Evolutionary conservation across 2,797 vertebrate genomes (phyloP), one percentile per base, ranked within the genome.

Genomic region (Tauraco hartlaubi): DNA sequence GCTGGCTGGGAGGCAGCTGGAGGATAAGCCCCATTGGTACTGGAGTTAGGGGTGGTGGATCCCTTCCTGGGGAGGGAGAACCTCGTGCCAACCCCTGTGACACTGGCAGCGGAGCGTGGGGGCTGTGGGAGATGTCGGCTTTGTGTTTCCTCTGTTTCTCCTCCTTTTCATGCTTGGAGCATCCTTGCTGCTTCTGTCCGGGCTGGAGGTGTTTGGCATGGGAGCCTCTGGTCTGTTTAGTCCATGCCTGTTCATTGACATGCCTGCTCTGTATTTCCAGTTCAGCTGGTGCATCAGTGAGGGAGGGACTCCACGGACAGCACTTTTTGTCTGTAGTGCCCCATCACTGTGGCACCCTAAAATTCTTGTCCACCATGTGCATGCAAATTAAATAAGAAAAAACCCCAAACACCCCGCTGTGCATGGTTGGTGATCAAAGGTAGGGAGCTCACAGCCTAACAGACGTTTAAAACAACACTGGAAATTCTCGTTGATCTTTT

Each of bases 401-500:
- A 55, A 41, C 35, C 35, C 35, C 7, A 35, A 35, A 35, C 35
- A 19, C 6, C 18, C 26, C 33, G 26, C 41, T 56, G 44, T 35
- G 39, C 11, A 8, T 90, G 88, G 49, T 59, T 76, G 63, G 29
- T 52, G 77, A 94, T 93, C 94, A 94, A 88, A 97, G 61, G 80
- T 44, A 67, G 82, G 69, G 88, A 95, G 59, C 59, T 93, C 3
- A 0, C 46, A 88, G 74, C 44, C 35, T 49, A 95, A 84, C 52
- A 91, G 73, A 74, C 94, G 18, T 96, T 92, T 90, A 74, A 95
- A 96, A 48, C 67, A 91, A 77, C 79, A 39, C 76, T 71, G 79
- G 90, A 95, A 85, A 82, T 93, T 77, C 80, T 74, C 9, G 76
- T 83, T 94, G 94, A 90, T 95, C 90, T 94, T 96, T 94, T 95